Conservation (phyloP, 2,888 invertebrate genomes). For the Arctia plantaginis region DNA sequence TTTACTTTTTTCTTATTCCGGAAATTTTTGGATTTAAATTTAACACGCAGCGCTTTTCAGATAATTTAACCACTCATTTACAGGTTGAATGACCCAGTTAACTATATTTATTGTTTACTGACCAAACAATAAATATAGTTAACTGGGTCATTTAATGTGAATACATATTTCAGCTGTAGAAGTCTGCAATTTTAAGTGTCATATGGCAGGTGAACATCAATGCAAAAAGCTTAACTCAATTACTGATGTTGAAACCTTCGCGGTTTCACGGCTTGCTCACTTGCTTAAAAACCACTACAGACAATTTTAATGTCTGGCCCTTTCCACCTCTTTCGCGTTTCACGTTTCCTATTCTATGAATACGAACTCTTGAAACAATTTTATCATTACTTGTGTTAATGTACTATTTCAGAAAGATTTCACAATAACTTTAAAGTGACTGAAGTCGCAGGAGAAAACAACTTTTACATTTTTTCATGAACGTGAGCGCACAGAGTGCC, state of each 20-base stretch:
- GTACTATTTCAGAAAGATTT: background rate
- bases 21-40: background rate
- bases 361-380: conserved; percentile 25
- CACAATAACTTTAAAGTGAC: too few relatives aligned
- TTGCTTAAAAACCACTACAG: conserved; percentile 59
- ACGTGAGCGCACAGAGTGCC: too few relatives aligned
- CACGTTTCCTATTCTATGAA: conserved; percentile 45
- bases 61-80: background rate
- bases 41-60: background rate
- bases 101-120: background rate
- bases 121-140: background rate
- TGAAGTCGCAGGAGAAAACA: too few relatives aligned
- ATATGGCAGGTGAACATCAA: conserved; percentile 58
- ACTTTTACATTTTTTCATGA: too few relatives aligned
- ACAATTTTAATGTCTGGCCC: conserved; percentile 55
- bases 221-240: conserved; percentile 71
- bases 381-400: background rate
- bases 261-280: conserved; percentile 63
- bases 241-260: conserved; percentile 61
- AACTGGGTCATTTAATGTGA: background rate
- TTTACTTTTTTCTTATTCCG: background rate
- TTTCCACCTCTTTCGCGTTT: conserved; percentile 46
- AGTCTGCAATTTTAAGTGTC: conserved; percentile 7
- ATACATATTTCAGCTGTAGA: background rate
- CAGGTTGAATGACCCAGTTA: background rate